A percentile compares a stretch with the other conserved stretches of the same genome.
These are phyloP conservation scores for Epistrophella euchroma DNA, from an alignment of 2,888 invertebrate genomes.

Conservation along the genomic window DNA sequence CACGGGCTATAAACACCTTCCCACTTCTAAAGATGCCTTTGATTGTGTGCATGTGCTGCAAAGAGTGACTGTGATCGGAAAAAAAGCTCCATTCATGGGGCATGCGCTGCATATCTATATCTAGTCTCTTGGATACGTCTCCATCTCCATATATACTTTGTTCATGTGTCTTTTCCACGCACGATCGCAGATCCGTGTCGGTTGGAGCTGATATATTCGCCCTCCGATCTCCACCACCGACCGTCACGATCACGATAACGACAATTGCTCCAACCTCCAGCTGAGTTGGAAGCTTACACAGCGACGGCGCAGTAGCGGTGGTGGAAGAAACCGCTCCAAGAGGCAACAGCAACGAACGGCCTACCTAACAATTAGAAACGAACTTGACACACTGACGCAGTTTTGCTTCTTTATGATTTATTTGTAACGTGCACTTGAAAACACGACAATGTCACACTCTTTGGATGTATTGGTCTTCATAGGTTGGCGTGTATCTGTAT, in stretches of 20 bases:
- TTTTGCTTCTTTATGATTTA: conserved; percentile 77
- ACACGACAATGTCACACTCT: conserved; percentile 64
- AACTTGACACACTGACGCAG: conserved; percentile 82
- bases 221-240: conserved; percentile 17
- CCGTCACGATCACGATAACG: conserved; percentile 16
- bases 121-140: conserved; percentile 22
- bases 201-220: conserved; percentile 42
- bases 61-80: conserved; percentile 32
- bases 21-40: conserved; percentile 18
- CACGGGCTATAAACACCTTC: conserved; percentile 28
- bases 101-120: conserved; percentile 50
- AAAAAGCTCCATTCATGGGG: conserved; percentile 70
- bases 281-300: conserved; percentile 18
- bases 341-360: conserved; percentile 45
- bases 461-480: background rate
- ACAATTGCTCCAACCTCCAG: conserved; percentile 13
- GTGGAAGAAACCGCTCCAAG: background rate
- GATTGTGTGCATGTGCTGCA: conserved; percentile 47
- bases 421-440: conserved; percentile 76
- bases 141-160: background rate
- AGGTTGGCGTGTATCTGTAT: conserved; percentile 12
- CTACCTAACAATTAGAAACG: conserved; percentile 77
- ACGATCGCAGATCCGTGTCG: conserved; percentile 68
- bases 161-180: conserved; percentile 43
- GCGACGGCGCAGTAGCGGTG: conserved; percentile 5